Evolutionary conservation across 2,888 invertebrate species (phyloP).

Genomic region (Sarcophaga carnaria): DNA sequence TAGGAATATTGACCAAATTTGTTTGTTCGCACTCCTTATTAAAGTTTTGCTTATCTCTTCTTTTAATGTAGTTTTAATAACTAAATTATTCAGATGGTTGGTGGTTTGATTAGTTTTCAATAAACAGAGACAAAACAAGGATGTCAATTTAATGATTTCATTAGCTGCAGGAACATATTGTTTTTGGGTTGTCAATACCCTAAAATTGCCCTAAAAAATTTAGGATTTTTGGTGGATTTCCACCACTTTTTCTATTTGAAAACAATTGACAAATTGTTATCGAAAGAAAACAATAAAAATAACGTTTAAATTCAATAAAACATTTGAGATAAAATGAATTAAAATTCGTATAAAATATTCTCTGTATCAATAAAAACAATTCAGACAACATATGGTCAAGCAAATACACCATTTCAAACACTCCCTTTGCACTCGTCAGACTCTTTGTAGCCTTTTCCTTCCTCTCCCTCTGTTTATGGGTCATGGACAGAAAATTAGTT

Average conservation of each 20-base stretch:
- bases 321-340: slow-evolving; percentile 35
- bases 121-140: background rate
- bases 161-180: background rate
- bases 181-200: background rate
- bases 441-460: background rate
- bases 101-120: background rate
- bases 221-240: background rate
- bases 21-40: too few species aligned
- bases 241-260: background rate
- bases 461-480: background rate
- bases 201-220: background rate
- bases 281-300: background rate
- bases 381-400: background rate
- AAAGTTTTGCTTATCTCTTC: background rate
- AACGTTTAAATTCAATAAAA: slow-evolving; percentile 12
- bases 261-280: background rate
- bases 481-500: background rate
- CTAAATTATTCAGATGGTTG: background rate
- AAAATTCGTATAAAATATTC: slow-evolving; percentile 18
- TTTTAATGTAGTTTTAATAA: background rate
- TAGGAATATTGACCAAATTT: too few species aligned
- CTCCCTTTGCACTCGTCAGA: too few species aligned
- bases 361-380: background rate
- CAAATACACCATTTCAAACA: too few species aligned
- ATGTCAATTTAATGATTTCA: background rate